These are phyloP conservation scores for Pycnonotus jocosus DNA, from an alignment of 2,113 vertebrate species.

Conservation along the genomic window DNA sequence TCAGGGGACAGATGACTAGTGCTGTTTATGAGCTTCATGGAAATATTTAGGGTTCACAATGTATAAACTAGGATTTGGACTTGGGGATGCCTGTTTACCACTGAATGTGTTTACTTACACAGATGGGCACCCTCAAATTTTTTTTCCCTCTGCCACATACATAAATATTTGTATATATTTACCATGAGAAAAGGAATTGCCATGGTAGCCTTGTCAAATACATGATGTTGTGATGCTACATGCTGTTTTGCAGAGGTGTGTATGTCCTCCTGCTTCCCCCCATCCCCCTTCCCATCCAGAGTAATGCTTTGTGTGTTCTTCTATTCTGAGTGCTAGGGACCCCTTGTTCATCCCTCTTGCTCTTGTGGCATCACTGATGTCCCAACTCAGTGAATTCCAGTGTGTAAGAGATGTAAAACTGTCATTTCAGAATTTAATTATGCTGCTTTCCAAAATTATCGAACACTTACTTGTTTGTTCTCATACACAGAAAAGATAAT, in stretches of 20 bases:
- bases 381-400: neutral
- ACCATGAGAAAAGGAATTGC: neutral
- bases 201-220: neutral
- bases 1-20: neutral
- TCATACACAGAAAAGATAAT: conserved; percentile 7
- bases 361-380: neutral
- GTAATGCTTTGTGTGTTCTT: neutral
- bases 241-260: neutral
- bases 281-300: fast-evolving
- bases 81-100: neutral
- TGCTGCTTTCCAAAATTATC: conserved; percentile 15
- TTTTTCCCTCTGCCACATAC: neutral
- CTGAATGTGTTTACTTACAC: neutral
- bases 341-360: neutral
- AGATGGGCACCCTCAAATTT: neutral
- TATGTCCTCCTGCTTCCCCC: neutral
- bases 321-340: neutral
- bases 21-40: neutral
- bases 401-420: neutral
- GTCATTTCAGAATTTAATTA: conserved; percentile 26
- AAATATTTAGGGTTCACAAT: neutral
- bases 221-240: neutral
- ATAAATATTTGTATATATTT: neutral
- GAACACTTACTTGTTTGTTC: conserved; percentile 40
- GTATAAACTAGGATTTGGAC: neutral